Evolutionary conservation across 2,113 vertebrate genomes (phyloP).

Genomic region (Bubo bubo): DNA sequence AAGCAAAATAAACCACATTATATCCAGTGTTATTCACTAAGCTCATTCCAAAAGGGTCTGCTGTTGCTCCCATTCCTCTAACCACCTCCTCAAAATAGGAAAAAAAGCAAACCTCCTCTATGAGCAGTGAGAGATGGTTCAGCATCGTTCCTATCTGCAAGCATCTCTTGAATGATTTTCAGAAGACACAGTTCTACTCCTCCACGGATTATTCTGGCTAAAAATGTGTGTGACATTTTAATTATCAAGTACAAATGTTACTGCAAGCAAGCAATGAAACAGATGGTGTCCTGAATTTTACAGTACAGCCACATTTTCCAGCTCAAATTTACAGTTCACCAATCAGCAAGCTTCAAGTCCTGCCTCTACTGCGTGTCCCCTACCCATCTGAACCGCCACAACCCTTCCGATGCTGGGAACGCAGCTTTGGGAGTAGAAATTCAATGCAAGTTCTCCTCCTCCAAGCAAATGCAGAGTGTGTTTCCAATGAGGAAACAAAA

Average conservation of each 20-base stretch:
- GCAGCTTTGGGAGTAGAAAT: background rate
- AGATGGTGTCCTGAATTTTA: constrained; percentile 77
- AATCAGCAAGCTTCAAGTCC: constrained; percentile 35
- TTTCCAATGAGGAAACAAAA: background rate
- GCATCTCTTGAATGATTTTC: constrained; percentile 27
- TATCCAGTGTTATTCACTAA: background rate
- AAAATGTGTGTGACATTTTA: constrained; percentile 74
- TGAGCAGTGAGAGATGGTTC: background rate
- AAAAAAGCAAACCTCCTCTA: background rate
- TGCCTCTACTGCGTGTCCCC: background rate
- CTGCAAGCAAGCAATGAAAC: constrained; percentile 71
- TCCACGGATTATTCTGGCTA: constrained; percentile 66
- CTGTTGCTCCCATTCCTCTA: background rate
- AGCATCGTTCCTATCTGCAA: background rate
- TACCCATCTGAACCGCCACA: background rate
- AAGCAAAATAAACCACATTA: background rate
- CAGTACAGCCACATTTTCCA: constrained; percentile 66
- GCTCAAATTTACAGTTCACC: constrained; percentile 70
- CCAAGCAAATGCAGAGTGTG: background rate
- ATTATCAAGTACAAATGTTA: constrained; percentile 76
- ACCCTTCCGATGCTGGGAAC: background rate
- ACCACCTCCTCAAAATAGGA: background rate
- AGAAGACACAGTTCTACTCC: constrained; percentile 19
- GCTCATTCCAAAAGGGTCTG: background rate
- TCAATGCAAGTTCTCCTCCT: background rate